phyloP scores from a whole-genome alignment of 2,888 invertebrate species.

The Trachelus iudaicus region DNA sequence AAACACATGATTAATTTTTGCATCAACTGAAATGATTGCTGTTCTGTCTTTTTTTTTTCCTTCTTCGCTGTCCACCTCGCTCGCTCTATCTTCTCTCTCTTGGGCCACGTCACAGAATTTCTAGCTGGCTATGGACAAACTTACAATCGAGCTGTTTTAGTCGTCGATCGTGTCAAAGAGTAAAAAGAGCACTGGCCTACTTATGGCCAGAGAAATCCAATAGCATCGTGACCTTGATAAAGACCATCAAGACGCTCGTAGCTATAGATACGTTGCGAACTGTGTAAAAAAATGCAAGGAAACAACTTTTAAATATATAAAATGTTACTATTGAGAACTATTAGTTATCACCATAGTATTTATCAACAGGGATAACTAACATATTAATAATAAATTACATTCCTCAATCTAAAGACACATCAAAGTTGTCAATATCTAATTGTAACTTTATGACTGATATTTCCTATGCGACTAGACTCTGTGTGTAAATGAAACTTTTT shows the following conservation, averaged over 20 bases:
- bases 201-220: constrained; percentile 31
- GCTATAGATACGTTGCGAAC: background rate
- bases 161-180: constrained; percentile 1
- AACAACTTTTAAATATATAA: background rate
- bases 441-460: background rate
- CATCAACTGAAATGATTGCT: background rate
- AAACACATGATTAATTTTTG: background rate
- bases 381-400: background rate
- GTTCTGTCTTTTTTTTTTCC: background rate
- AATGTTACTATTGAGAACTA: background rate
- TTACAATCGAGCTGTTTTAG: background rate
- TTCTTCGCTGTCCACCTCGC: background rate
- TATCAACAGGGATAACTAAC: background rate
- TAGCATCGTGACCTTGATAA: constrained; percentile 33
- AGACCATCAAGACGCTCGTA: background rate
- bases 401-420: background rate
- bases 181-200: constrained; percentile 29
- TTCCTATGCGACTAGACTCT: background rate
- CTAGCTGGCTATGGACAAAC: background rate
- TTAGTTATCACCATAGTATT: background rate
- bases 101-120: background rate
- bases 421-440: background rate
- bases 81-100: background rate
- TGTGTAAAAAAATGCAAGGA: background rate
- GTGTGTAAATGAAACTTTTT: background rate